Percentiles rank a stretch among this genome's conserved stretches.
Evolutionary conservation across 2,888 invertebrate genomes (phyloP).

Genomic region (Teleiodes luculella): DNA sequence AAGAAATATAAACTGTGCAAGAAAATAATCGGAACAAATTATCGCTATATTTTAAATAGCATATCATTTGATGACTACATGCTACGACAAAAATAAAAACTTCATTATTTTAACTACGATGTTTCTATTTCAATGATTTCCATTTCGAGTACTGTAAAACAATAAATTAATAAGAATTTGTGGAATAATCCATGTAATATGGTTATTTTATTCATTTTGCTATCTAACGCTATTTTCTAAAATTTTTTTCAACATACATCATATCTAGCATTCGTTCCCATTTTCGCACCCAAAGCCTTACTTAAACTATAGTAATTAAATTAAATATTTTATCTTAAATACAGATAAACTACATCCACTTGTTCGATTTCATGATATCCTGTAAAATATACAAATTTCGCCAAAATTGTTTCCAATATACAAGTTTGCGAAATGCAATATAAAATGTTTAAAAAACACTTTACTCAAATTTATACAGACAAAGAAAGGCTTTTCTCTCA

Average conservation of each 20-base stretch:
- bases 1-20: background rate
- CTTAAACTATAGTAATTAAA: conserved; percentile 31
- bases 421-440: conserved; percentile 55
- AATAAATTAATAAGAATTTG: background rate
- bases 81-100: too few species aligned
- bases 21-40: background rate
- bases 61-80: too few species aligned
- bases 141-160: background rate
- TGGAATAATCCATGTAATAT: background rate
- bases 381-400: conserved; percentile 56
- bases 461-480: conserved; percentile 28
- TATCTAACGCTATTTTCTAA: conserved; percentile 15
- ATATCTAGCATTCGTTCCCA: conserved; percentile 20
- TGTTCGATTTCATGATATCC: conserved; percentile 70
- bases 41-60: background rate
- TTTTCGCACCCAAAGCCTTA: conserved; percentile 16
- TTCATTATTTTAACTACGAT: background rate
- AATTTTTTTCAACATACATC: background rate
- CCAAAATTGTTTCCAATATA: conserved; percentile 47
- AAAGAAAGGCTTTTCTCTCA: conserved; percentile 33
- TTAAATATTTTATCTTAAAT: conserved; percentile 30
- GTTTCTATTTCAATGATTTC: background rate
- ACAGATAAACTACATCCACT: conserved; percentile 49
- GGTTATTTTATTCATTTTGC: conserved; percentile 10
- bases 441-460: background rate